These are phyloP conservation scores for Neosalanx taihuensis DNA, from an alignment of 2,797 vertebrate genomes.

Conservation along the genomic window DNA sequence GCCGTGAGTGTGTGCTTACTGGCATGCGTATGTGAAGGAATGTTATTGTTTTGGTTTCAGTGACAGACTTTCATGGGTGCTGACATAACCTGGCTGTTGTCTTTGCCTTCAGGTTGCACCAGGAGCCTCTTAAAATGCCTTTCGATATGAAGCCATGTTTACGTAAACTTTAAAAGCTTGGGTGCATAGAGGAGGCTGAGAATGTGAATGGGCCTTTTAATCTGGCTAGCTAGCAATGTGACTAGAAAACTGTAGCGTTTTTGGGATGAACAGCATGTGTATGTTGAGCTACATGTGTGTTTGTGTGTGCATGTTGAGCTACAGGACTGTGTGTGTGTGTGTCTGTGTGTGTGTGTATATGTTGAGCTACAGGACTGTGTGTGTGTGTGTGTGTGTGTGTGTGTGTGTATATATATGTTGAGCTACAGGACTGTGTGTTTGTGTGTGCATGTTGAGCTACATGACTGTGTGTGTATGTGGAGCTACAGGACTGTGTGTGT, in stretches of 20 bases:
- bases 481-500: too few relatives aligned
- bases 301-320: too few relatives aligned
- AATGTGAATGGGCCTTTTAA: not conserved
- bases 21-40: not conserved
- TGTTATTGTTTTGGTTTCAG: constrained; percentile 1
- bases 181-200: not conserved
- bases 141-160: too few relatives aligned
- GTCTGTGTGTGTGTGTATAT: too few relatives aligned
- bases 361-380: too few relatives aligned
- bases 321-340: too few relatives aligned
- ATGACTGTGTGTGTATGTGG: too few relatives aligned
- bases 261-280: not conserved
- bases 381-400: too few relatives aligned
- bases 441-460: too few relatives aligned
- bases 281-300: not conserved
- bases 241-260: not conserved
- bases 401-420: too few relatives aligned
- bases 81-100: not conserved
- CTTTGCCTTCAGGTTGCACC: not conserved
- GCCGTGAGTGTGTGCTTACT: constrained; percentile 5
- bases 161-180: not conserved
- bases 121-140: not conserved
- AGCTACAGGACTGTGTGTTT: too few relatives aligned
- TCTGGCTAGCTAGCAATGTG: not conserved
- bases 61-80: not conserved